Conservation (phyloP, 2,797 vertebrate genomes). For the Cercopithecus petaurista region DNA sequence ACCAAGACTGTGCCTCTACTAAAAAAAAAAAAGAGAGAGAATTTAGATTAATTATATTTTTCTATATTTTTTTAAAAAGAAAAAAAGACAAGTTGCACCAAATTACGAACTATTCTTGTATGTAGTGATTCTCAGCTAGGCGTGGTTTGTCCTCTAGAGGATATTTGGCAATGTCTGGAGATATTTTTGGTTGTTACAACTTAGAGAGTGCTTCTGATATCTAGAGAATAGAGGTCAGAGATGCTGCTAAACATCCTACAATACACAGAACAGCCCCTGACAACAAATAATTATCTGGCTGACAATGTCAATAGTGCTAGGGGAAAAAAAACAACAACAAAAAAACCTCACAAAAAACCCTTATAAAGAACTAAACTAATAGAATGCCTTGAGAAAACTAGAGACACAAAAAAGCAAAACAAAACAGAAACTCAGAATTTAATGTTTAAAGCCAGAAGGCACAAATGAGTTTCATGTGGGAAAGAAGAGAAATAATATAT, state of each 20-base stretch:
- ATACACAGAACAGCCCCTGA: neutral
- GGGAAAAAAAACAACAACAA: neutral
- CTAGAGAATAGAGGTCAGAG: neutral
- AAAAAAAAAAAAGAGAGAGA: neutral
- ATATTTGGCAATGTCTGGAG: neutral
- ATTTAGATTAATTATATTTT: neutral
- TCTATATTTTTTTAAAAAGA: neutral
- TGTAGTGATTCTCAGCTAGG: neutral
- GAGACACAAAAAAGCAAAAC: neutral
- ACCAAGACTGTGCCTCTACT: neutral
- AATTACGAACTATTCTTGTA: neutral
- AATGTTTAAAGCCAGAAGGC: slow-evolving; percentile 47
- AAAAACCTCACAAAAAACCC: neutral
- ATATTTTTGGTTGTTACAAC: neutral
- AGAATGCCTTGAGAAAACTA: neutral
- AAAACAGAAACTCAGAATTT: slow-evolving; percentile 19
- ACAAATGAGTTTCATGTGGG: neutral
- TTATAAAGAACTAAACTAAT: neutral
- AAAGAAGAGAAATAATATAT: slow-evolving; percentile 38
- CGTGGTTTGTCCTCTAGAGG: neutral
- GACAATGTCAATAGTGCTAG: neutral
- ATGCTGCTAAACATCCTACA: neutral
- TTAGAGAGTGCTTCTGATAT: neutral
- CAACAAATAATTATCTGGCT: neutral
- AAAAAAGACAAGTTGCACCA: neutral